Base-by-base conservation (phyloP, 2,888 invertebrate species). In the Piscicola geometra region DNA sequence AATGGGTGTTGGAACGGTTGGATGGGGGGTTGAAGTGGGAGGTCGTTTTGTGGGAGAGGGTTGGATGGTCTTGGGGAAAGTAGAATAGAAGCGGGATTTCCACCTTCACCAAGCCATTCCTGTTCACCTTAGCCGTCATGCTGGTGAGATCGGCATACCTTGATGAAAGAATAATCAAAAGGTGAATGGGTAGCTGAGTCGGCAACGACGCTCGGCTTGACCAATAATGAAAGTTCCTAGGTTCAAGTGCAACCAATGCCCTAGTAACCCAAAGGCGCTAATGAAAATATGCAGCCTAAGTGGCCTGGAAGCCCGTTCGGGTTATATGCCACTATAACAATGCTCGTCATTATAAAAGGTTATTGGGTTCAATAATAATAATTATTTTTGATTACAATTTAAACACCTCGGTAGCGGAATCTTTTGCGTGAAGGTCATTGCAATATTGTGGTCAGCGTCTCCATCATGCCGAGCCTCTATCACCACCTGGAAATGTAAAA, bases 81-180 rank as follows among this genome's bases (percentile, higher is more conserved):
- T 80, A 78, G 73, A 78, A 80, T 50, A 80, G 60, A n/a, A 80
- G 78, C 9, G 80, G 80, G 12, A 80, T 78, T 52, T 79, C 79
- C 12, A 80, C 71, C 33, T 77, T 78, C 15, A 80, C 75, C 25
- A 78, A 69, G 0, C 80, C 80, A 9, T 75, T 75, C 30, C 69
- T 70, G 75, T 75, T 78, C 60, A 80, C 56, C 15, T 69, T 50
- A 15, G 78, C 77, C 21, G 73, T 64, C 68, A 80, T 68, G 25
- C 67, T 52, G 21, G 71, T 70, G 25, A 79, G 79, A 50, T 80
- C 80, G 3, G 80, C 78, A 68, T 72, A 76, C 25, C 76, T 66
- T 5, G 72, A 50, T 64, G 64, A 21, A 18, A 32, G 67, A 66
- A 67, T 28, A 9, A 30, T 33, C 30, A 64, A 67, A 21, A 64